Percentiles rank a stretch among this genome's conserved stretches.
Conservation (phyloP, 1,140 invertebrate genomes). For the Drosophila tropicalis region DNA sequence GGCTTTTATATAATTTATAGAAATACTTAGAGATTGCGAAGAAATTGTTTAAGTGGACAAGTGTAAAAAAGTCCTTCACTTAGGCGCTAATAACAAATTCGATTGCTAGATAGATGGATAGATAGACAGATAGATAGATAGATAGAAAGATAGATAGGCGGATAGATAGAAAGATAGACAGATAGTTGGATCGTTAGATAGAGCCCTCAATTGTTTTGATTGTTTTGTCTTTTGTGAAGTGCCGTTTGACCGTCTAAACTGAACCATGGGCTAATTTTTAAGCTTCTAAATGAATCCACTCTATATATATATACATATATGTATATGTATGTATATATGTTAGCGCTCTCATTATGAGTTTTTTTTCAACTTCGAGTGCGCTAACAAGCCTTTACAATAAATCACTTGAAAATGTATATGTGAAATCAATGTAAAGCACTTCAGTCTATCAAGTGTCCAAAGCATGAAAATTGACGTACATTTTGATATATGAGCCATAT, state of each 20-base stretch:
- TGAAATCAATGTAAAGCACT: conserved; percentile 81
- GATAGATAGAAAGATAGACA: neutral
- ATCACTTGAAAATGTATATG: conserved; percentile 77
- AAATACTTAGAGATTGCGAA: neutral
- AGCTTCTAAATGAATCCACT: conserved; percentile 1
- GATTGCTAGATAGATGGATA: conserved; percentile 6
- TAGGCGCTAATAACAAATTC: neutral
- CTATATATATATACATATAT: conserved; percentile 21
- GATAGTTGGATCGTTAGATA: neutral
- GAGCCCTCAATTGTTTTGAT: neutral
- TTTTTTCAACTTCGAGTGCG: conserved; percentile 63
- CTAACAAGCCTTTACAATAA: conserved; percentile 80
- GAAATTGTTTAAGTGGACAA: neutral
- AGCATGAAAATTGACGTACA: conserved; percentile 81
- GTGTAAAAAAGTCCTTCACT: neutral
- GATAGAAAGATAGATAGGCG: neutral
- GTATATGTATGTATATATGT: conserved; percentile 28
- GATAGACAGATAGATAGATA: neutral
- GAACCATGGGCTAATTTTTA: neutral
- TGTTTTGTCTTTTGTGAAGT: neutral
- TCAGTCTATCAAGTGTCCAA: conserved; percentile 79
- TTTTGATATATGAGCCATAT: conserved; percentile 72
- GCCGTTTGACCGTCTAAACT: neutral
- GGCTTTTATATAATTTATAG: no score
- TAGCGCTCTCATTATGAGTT: conserved; percentile 65